Base-by-base conservation (phyloP, 37 sponge, comb jelly and placozoan species). In the Mnemiopsis leidyi region DNA sequence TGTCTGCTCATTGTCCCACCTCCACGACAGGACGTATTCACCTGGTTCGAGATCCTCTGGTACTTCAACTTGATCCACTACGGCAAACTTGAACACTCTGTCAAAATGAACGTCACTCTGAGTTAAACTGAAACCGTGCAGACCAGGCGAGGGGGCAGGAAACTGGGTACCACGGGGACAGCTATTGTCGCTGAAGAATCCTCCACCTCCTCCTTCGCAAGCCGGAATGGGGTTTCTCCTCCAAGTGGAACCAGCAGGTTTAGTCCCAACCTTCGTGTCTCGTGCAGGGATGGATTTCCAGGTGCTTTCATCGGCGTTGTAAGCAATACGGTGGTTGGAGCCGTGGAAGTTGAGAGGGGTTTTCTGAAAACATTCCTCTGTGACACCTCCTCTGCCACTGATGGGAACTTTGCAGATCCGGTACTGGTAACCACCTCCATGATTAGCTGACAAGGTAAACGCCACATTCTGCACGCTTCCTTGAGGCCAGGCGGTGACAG, bases 1-100 rank as follows among this genome's bases (percentile, higher is more conserved):
- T 2, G 82, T 79, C 37, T 79, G 82, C 21, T 79, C 82, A 36
- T 79, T 79, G 38, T 79, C 82, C 82, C 82, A 79, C 37, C 82
- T 79, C 82, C 82, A 79, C 0, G 36, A 34, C 82, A 79, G 29
- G 36, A 79, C 82, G 38, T 79, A 79, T 21, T 79, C 82, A 32
- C 82, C 82, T 13, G 7, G 23, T 9, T 23, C 36, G 7, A 79
- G 36, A 28, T 79, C 5, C 5, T 21, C 37, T 20, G 82, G 82
- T 20, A 79, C 82, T 16, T 23, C 36, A 34, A 79, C 82, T 36
- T 79, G 28, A 21, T 79, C 82, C 33, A 79, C 82, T 16, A 79
- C 82, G 1, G 82, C 82, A 16, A 32, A 79, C 37, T 79, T 79
- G 36, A 79, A 79, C 3, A 31, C 82, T 16, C 1, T 33, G 23